Percentiles rank a stretch among this genome's conserved stretches.
These are phyloP conservation scores for Proteles cristata DNA, from an alignment of 2,113 vertebrate genomes.

Conservation along the genomic window DNA sequence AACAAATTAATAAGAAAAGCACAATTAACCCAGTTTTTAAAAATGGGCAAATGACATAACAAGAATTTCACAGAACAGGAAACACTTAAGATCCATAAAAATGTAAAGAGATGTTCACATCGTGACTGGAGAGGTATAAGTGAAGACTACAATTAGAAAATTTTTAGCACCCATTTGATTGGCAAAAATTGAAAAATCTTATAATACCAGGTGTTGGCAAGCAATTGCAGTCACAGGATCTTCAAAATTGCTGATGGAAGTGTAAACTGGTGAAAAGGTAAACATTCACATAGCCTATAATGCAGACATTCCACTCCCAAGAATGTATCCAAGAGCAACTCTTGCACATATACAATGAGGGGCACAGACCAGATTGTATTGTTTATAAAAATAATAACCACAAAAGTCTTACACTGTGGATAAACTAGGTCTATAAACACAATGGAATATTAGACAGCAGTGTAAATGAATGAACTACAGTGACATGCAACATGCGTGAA, in stretches of 20 bases:
- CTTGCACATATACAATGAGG: not conserved
- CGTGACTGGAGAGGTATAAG: not conserved
- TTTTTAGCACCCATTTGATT: not conserved
- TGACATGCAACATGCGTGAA: not conserved
- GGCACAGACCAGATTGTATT: not conserved
- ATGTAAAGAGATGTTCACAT: not conserved
- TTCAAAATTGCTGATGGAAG: not conserved
- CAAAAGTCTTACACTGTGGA: not conserved
- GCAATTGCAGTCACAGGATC: not conserved
- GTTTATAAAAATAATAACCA: slow-evolving; percentile 20
- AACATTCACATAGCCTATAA: not conserved
- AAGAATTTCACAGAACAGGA: slow-evolving; percentile 27
- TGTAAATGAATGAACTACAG: not conserved
- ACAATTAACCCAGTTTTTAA: not conserved
- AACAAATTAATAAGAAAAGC: slow-evolving; percentile 27
- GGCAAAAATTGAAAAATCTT: not conserved
- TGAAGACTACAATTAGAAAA: not conserved
- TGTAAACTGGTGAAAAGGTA: not conserved
- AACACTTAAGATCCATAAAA: slow-evolving; percentile 24
- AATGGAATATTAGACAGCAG: not conserved
- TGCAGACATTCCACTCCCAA: not conserved
- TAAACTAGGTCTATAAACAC: not conserved
- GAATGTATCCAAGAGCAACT: not conserved
- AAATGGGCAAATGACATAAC: not conserved
- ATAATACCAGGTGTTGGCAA: not conserved